These are phyloP conservation scores for Agrochola macilenta DNA, from an alignment of 2,888 invertebrate species.

Conservation along the genomic window DNA sequence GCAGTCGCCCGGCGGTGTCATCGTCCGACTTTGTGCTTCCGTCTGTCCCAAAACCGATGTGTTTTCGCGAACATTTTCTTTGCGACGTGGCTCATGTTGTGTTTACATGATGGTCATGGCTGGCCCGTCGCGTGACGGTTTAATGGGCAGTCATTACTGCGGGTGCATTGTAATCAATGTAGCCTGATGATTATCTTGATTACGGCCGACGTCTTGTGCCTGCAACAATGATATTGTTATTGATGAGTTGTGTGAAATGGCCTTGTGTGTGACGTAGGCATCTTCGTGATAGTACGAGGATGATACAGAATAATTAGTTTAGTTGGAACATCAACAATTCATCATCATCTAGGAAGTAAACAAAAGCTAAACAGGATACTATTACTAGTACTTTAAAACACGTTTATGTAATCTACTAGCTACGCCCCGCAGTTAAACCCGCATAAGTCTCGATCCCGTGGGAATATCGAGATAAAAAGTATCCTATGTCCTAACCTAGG, in stretches of 20 bases:
- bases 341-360: background rate
- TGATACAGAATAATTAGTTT: conserved; percentile 8
- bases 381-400: too few relatives aligned
- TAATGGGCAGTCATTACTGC: conserved; percentile 70
- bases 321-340: background rate
- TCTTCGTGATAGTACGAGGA: conserved; percentile 3
- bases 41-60: conserved; percentile 85
- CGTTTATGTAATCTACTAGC: background rate
- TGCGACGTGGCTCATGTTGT: conserved; percentile 68
- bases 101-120: conserved; percentile 68
- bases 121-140: conserved; percentile 64
- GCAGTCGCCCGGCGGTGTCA: conserved; percentile 81
- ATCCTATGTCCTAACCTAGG: too few relatives aligned
- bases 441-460: too few relatives aligned
- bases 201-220: conserved; percentile 74
- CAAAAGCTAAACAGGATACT: background rate
- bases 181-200: conserved; percentile 75
- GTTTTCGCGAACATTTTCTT: conserved; percentile 83
- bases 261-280: conserved; percentile 40
- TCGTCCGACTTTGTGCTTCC: conserved; percentile 81
- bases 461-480: too few relatives aligned
- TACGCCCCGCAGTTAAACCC: too few relatives aligned
- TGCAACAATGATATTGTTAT: conserved; percentile 78
- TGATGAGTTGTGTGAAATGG: conserved; percentile 39
- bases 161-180: conserved; percentile 71